Percentiles rank a stretch among this genome's conserved stretches.
These are phyloP conservation scores for Porites divaricata DNA, from an alignment of 92 coral and sea anemone genomes.

Conservation along the genomic window DNA sequence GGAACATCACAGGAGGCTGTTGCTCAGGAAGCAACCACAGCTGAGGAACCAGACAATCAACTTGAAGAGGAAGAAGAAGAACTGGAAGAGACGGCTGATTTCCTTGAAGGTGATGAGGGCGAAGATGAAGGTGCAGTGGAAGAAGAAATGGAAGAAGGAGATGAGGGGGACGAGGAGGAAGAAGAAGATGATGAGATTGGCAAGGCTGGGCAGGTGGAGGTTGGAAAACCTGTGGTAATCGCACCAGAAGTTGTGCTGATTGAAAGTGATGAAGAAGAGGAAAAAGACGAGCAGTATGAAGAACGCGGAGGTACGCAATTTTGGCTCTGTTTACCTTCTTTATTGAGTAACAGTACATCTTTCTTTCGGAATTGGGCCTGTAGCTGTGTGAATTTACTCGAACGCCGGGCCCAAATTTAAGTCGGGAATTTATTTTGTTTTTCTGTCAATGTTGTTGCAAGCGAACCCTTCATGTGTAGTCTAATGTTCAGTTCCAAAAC, in stretches of 20 bases:
- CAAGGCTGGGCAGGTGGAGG: conserved; percentile 36
- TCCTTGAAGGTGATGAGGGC: conserved; percentile 22
- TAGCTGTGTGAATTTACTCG: no score
- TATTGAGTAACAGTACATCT: no score
- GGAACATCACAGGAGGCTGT: conserved; percentile 48
- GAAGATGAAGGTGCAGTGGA: conserved; percentile 26
- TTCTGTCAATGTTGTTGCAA: no score
- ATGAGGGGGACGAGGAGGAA: conserved; percentile 5
- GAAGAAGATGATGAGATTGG: conserved; percentile 39
- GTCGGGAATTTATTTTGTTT: no score
- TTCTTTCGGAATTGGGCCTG: no score
- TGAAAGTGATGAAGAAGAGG: conserved; percentile 88
- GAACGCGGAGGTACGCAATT: background rate
- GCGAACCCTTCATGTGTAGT: no score
- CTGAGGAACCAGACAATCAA: conserved; percentile 6
- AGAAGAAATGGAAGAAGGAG: conserved; percentile 28
- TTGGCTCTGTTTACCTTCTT: background rate
- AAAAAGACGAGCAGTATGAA: conserved; percentile 30
- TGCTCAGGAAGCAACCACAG: conserved; percentile 10
- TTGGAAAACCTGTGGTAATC: conserved; percentile 13
- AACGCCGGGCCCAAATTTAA: no score
- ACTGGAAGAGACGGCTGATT: conserved; percentile 21
- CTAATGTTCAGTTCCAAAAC: no score
- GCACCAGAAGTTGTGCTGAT: conserved; percentile 85
- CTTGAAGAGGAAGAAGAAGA: conserved; percentile 27